These are phyloP conservation scores for Apteryx mantelli DNA, from an alignment of 2,113 vertebrate genomes.

Conservation along the genomic window DNA sequence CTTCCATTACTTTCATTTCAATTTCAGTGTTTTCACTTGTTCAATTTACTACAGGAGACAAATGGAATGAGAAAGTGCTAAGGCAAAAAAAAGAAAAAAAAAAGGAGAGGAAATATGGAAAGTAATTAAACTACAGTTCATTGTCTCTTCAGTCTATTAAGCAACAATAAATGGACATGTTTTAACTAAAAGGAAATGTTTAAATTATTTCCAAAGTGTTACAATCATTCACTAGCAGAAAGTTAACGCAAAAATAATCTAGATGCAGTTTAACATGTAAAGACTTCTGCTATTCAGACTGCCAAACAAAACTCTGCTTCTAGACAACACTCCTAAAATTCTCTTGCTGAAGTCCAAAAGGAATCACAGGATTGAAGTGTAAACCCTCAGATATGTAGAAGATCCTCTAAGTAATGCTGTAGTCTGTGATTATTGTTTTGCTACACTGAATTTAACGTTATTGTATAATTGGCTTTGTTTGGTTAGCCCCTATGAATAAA, in stretches of 20 bases:
- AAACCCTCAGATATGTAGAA: not conserved
- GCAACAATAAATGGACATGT: not conserved
- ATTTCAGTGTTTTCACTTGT: not conserved
- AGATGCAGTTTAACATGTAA: not conserved
- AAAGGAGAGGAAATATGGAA: not conserved
- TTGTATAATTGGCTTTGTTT: not conserved
- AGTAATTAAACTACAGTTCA: not conserved
- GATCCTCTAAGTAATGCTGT: not conserved
- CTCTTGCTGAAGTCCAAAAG: not conserved
- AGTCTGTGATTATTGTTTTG: not conserved
- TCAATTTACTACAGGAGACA: not conserved
- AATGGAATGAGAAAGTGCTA: not conserved
- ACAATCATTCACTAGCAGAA: not conserved
- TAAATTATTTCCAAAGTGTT: not conserved
- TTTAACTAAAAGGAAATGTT: not conserved
- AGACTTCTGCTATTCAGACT: not conserved
- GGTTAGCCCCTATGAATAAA: not conserved
- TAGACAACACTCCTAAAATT: not conserved
- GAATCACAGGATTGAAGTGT: not conserved
- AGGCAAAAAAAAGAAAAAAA: not conserved
- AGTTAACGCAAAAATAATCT: not conserved
- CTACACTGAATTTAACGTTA: not conserved
- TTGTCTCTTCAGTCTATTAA: not conserved
- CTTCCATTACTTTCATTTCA: not conserved
- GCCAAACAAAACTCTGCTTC: not conserved